Conservation (phyloP, 2,113 vertebrate genomes). For the Brachyhypopomus occidentalis region DNA sequence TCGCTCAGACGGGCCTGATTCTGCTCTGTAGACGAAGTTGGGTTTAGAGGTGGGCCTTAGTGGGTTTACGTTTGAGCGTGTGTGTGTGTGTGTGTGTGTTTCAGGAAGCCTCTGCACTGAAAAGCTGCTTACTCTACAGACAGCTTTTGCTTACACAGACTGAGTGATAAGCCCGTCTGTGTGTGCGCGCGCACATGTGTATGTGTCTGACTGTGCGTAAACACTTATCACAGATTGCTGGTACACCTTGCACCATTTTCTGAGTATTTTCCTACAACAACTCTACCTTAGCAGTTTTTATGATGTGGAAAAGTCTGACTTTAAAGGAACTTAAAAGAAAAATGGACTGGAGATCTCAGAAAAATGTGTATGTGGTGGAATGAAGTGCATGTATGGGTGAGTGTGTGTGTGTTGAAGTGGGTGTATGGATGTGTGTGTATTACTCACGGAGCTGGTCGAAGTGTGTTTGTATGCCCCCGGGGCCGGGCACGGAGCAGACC, state of each 20-base stretch:
- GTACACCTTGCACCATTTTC: conserved; percentile 47
- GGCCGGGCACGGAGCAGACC: conserved; percentile 77
- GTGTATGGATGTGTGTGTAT: conserved; percentile 17
- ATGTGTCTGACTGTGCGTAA: conserved; percentile 31
- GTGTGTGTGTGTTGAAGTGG: neutral
- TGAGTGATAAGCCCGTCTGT: conserved; percentile 51
- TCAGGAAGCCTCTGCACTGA: conserved; percentile 15
- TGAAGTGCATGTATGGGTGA: neutral
- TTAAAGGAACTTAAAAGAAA: too few relatives aligned
- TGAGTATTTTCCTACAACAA: conserved; percentile 21
- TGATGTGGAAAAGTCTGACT: conserved; percentile 27
- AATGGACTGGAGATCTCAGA: neutral
- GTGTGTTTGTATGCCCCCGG: conserved; percentile 80
- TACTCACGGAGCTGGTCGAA: conserved; percentile 82
- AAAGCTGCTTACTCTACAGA: conserved; percentile 52
- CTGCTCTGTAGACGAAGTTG: neutral
- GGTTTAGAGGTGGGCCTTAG: neutral
- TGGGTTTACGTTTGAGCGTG: conserved; percentile 44
- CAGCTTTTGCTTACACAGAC: conserved; percentile 55
- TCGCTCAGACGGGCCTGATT: conserved; percentile 10
- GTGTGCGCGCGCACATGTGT: conserved; percentile 29
- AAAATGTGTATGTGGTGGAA: neutral
- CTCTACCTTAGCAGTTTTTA: neutral
- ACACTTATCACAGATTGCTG: conserved; percentile 34
- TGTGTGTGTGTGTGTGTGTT: conserved; percentile 28